These are phyloP conservation scores for Zaprionus camerounensis DNA, from an alignment of 1,140 invertebrate genomes.

Conservation along the genomic window DNA sequence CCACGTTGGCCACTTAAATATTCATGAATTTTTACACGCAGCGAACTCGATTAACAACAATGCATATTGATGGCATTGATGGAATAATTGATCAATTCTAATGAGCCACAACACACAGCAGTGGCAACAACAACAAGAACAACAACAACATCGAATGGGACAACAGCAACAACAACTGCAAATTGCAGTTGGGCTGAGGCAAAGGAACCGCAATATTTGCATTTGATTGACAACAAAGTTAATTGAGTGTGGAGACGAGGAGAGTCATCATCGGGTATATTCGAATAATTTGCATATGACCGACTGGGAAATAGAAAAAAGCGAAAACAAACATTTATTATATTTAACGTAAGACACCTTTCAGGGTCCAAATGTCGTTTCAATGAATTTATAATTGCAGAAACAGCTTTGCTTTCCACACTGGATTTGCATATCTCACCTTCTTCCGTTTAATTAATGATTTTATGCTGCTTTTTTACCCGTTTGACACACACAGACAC, in stretches of 20 bases:
- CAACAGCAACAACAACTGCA: conserved; percentile 46
- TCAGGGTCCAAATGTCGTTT: conserved; percentile 77
- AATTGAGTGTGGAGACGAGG: conserved; percentile 73
- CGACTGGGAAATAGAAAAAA: conserved; percentile 29
- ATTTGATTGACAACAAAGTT: conserved; percentile 83
- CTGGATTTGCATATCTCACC: conserved; percentile 67
- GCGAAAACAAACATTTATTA: conserved; percentile 77
- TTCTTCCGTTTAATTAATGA: conserved; percentile 71
- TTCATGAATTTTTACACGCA: conserved; percentile 64
- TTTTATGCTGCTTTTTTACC: conserved; percentile 52
- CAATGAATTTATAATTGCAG: conserved; percentile 83
- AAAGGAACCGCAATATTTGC: conserved; percentile 75
- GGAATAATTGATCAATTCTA: conserved; percentile 83
- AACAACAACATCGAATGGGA: background rate
- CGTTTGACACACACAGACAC: background rate
- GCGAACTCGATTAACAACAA: conserved; percentile 78
- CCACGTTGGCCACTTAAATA: conserved; percentile 63
- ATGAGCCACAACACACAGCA: conserved; percentile 68
- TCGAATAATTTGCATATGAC: conserved; percentile 61
- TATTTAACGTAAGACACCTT: conserved; percentile 65
- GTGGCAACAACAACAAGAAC: background rate
- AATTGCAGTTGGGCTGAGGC: conserved; percentile 57
- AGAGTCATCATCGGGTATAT: background rate
- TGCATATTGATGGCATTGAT: conserved; percentile 84
- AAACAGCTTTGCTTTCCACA: conserved; percentile 46